phyloP scores from a whole-genome alignment of 1,140 invertebrate species.

The Drosophila guanche region DNA sequence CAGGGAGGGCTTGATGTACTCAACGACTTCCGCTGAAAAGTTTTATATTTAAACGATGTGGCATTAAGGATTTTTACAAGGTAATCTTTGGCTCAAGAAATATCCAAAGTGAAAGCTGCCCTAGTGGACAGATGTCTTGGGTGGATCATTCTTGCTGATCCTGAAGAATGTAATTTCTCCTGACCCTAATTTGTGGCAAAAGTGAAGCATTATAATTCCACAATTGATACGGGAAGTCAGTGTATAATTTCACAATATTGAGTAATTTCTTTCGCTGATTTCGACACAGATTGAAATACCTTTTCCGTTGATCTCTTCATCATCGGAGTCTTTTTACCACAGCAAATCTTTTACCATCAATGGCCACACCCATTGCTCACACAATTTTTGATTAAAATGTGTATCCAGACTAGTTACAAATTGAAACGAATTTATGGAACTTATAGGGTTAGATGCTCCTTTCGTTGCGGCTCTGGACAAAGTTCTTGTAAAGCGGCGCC shows the following conservation, averaged over 20 bases:
- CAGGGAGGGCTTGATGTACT: neutral
- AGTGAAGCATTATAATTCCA: no score
- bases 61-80: neutral
- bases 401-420: neutral
- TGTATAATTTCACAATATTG: no score
- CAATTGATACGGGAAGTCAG: no score
- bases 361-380: neutral
- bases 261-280: no score
- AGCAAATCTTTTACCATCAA: no score
- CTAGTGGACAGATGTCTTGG: no score
- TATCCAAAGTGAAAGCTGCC: neutral
- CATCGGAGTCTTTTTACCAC: no score
- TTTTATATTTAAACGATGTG: neutral
- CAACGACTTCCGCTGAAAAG: conserved; percentile 1
- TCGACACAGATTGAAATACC: no score
- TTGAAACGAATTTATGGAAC: conserved; percentile 7
- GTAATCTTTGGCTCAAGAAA: neutral
- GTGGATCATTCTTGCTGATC: no score
- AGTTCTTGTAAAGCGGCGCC: conserved; percentile 53
- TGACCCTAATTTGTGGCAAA: no score
- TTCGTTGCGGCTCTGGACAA: conserved; percentile 33
- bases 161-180: no score
- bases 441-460: neutral
- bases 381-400: conserved; percentile 4
- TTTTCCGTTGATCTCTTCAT: no score